Evolutionary conservation across 2,797 vertebrate genomes (phyloP), one percentile per base, ranked within the genome.

Genomic region (Hydrophis major): DNA sequence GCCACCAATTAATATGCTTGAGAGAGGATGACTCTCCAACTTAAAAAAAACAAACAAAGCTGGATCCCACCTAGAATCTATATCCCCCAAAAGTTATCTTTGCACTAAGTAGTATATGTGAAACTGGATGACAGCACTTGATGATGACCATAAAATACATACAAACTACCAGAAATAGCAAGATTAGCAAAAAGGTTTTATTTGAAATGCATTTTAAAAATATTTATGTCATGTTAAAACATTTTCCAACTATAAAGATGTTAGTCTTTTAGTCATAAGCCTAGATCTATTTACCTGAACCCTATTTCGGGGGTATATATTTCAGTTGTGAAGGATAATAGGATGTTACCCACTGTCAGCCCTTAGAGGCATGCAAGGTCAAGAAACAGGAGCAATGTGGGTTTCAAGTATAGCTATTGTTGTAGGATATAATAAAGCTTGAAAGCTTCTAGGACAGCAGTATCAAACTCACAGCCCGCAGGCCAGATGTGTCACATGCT

Each of bases 1-100:
- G 66, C 66, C 27, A 47, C 93, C 89, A 74, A 93, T 91, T 91
- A 93, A 91, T 89, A 59, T 59, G 56, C 37, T 66, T 42, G 56
- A 88, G 86, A 37, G n/a, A 18, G 47, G 32, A 47, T 20, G 47
- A 42, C 86, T 88, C 90, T 86, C 55, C 42, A 89, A 69, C 89
- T 61, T 60, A 42, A 63, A 53, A 57, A 90, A 57, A 90, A 91
- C 28, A 2, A 2, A n/a, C 57, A 91, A 91, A 27, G 50, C 69
- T 86, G 90, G 50, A 28, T 86, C 13, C 59, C 78, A 86, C 42
- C 53, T 83, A 37, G 22, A 86, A 78, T 66, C 5, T 37, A 63
- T 28, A 25, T 89, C 27, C 18, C 32, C 50, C 28, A 16, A 61
- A 91, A 50, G 27, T 89, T 56, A 91, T 66, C 55, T 47, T 28